Conservation (phyloP, 2,888 invertebrate genomes). For the Chaetoderma sp. region DNA sequence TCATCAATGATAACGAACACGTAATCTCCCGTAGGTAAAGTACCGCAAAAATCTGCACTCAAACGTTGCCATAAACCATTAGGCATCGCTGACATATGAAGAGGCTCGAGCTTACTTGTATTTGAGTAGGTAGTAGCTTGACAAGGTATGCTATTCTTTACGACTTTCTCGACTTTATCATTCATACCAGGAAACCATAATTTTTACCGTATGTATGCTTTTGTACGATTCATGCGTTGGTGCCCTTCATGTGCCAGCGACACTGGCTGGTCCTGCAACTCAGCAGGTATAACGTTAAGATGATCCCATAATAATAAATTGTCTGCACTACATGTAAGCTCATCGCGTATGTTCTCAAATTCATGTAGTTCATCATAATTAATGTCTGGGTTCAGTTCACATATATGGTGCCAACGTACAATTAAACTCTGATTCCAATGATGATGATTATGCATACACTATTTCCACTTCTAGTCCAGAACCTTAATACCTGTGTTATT, state of each 20-base stretch:
- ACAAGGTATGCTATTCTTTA: constrained; percentile 20
- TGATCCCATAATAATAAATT: background rate
- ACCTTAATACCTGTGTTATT: too few relatives aligned
- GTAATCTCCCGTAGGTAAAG: constrained; percentile 21
- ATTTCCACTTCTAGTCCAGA: too few relatives aligned
- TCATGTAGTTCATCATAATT: background rate
- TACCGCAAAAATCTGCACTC: constrained; percentile 35
- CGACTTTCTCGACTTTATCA: constrained; percentile 8
- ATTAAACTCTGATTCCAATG: too few relatives aligned
- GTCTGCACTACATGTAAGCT: background rate
- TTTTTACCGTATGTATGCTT: constrained; percentile 34
- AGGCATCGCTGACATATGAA: constrained; percentile 34
- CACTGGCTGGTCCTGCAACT: background rate
- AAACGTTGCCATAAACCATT: constrained; percentile 22
- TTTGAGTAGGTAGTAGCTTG: constrained; percentile 14
- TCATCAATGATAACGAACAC: constrained; percentile 17
- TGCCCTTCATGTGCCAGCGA: constrained; percentile 30
- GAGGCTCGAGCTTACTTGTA: constrained; percentile 24
- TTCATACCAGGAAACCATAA: constrained; percentile 30
- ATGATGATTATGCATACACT: too few relatives aligned
- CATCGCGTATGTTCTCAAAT: background rate
- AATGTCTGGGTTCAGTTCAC: background rate
- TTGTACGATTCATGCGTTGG: constrained; percentile 35
- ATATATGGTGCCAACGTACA: constrained; percentile 32
- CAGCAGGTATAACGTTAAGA: background rate